phyloP scores from a whole-genome alignment of 2,797 vertebrate species.

The Hydrophis major region DNA sequence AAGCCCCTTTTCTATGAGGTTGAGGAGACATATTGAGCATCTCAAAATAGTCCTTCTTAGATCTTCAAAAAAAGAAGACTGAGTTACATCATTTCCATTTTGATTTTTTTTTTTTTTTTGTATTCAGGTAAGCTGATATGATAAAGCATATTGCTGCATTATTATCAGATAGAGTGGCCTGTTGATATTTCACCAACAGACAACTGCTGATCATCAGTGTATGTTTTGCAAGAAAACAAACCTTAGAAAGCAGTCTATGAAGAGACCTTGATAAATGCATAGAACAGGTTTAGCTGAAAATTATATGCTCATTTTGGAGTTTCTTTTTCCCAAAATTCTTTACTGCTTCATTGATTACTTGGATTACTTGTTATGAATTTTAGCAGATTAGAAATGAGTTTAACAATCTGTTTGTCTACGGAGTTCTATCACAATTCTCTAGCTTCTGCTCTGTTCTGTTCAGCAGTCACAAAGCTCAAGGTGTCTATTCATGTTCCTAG shows the following conservation, averaged over 20 bases:
- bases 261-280: not conserved
- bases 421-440: not conserved
- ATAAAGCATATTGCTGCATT: constrained; percentile 20
- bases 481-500: not conserved
- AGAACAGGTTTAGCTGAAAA: not conserved
- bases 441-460: not conserved
- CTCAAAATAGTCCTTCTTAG: constrained; percentile 26
- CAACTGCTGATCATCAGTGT: constrained; percentile 4
- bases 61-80: not conserved
- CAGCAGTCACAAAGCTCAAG: not conserved
- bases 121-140: constrained; percentile 14
- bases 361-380: not conserved
- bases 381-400: not conserved
- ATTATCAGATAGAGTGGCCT: constrained; percentile 17
- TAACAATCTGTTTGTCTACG: not conserved
- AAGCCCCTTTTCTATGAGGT: constrained; percentile 23
- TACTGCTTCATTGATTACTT: not conserved
- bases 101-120: not conserved
- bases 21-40: constrained; percentile 24
- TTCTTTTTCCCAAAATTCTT: not conserved
- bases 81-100: not conserved
- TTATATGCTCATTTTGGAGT: not conserved
- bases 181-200: constrained; percentile 1
- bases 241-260: constrained; percentile 3
- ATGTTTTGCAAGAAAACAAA: constrained; percentile 5